Evolutionary conservation across 2,797 vertebrate species (phyloP).

Genomic region (Salmo trutta): DNA sequence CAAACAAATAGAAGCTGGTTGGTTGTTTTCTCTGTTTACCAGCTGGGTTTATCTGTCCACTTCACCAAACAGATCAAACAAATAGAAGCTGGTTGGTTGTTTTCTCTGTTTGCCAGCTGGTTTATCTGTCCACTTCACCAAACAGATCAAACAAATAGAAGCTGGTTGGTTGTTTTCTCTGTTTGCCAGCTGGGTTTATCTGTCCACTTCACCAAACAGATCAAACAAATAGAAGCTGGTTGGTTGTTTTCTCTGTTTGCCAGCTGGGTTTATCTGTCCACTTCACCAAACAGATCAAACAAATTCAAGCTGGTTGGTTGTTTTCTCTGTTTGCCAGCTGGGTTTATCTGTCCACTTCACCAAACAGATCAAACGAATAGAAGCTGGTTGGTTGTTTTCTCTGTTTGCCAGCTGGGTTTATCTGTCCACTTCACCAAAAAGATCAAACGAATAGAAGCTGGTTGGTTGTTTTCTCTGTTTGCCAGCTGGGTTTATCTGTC

Average conservation of each 20-base stretch:
- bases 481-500: conserved; percentile 37
- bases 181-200: conserved; percentile 39
- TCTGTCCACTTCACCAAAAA: conserved; percentile 87
- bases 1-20: conserved; percentile 79
- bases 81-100: conserved; percentile 70
- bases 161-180: conserved; percentile 33
- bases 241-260: conserved; percentile 38
- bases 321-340: conserved; percentile 44
- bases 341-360: conserved; percentile 72
- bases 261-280: conserved; percentile 34
- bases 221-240: conserved; percentile 80
- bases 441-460: conserved; percentile 83
- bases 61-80: conserved; percentile 89
- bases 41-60: conserved; percentile 47
- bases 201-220: conserved; percentile 90
- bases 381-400: conserved; percentile 48
- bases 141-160: conserved; percentile 88
- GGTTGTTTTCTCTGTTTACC: conserved; percentile 38
- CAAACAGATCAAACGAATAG: conserved; percentile 89
- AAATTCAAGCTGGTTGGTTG: conserved; percentile 71
- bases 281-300: conserved; percentile 90
- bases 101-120: conserved; percentile 42
- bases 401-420: conserved; percentile 40
- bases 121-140: conserved; percentile 79
- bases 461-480: conserved; percentile 36